Evolutionary conservation across 2,113 vertebrate species (phyloP).

Genomic region (Electrona antarctica): DNA sequence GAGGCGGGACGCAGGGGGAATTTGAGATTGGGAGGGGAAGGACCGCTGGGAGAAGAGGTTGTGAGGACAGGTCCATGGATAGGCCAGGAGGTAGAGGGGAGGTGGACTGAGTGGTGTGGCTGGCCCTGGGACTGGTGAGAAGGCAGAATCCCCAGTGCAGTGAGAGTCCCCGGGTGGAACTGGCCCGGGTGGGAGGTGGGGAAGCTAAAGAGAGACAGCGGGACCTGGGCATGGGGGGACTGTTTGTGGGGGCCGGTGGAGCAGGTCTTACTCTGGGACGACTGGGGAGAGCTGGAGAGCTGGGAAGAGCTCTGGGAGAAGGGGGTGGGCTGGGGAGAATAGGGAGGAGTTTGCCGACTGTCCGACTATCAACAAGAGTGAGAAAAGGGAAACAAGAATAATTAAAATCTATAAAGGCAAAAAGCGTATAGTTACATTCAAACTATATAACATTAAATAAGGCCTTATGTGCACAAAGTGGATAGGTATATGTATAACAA

Average conservation of each 20-base stretch:
- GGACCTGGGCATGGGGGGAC: slow-evolving; percentile 81
- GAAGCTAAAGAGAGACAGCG: slow-evolving; percentile 89
- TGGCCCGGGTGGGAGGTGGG: slow-evolving; percentile 87
- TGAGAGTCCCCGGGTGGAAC: slow-evolving; percentile 83
- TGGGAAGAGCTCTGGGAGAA: slow-evolving; percentile 86
- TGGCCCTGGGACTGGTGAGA: slow-evolving; percentile 72
- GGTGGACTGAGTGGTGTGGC: slow-evolving; percentile 77
- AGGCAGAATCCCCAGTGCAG: slow-evolving; percentile 87
- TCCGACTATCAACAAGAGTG: slow-evolving; percentile 83
- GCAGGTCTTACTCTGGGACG: slow-evolving; percentile 79
- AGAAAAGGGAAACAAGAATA: slow-evolving; percentile 9
- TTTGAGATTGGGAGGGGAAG: slow-evolving; percentile 84
- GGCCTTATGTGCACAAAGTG: no score
- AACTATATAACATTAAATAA: no score
- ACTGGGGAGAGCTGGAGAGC: slow-evolving; percentile 82
- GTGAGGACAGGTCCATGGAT: slow-evolving; percentile 90
- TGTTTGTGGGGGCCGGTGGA: slow-evolving; percentile 69
- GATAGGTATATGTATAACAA: no score
- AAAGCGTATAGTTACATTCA: no score
- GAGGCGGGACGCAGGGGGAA: slow-evolving; percentile 80
- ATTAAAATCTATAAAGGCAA: not conserved
- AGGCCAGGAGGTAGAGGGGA: slow-evolving; percentile 90
- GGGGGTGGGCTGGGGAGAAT: slow-evolving; percentile 88
- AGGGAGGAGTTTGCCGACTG: slow-evolving; percentile 88
- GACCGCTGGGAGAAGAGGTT: slow-evolving; percentile 76